Evolutionary conservation across 2,888 invertebrate genomes (phyloP).

Genomic region (Ecliptopera silaceata): DNA sequence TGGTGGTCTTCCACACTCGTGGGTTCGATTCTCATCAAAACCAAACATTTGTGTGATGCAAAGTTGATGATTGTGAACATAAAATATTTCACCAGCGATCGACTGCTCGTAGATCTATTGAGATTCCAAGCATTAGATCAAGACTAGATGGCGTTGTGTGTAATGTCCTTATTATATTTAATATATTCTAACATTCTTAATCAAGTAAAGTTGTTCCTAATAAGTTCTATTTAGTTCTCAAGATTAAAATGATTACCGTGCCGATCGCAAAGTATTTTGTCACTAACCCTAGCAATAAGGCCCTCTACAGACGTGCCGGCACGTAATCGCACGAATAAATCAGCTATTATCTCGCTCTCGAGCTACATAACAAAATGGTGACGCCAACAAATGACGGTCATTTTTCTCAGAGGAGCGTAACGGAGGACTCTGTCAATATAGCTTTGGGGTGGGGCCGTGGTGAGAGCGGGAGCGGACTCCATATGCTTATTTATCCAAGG

Average conservation of each 20-base stretch:
- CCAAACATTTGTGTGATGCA: no score
- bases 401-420: conserved; percentile 78
- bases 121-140: no score
- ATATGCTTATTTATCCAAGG: no score
- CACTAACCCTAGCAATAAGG: conserved; percentile 32
- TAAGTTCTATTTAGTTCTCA: conserved; percentile 3
- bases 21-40: no score
- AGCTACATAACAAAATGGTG: conserved; percentile 79
- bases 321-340: conserved; percentile 76
- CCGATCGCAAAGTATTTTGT: conserved; percentile 24
- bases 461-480: conserved; percentile 17
- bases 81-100: no score
- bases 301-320: conserved; percentile 33
- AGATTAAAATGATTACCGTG: conserved; percentile 20
- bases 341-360: conserved; percentile 80
- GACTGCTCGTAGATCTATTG: no score
- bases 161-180: no score
- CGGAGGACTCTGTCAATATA: conserved; percentile 82
- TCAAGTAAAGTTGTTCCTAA: no score
- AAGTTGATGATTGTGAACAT: no score
- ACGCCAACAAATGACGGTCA: conserved; percentile 80
- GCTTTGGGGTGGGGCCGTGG: conserved; percentile 47
- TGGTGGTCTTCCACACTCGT: no score
- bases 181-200: background rate
- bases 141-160: no score